Evolutionary conservation across 2,113 vertebrate species (phyloP).

Genomic region (Apteryx owenii): DNA sequence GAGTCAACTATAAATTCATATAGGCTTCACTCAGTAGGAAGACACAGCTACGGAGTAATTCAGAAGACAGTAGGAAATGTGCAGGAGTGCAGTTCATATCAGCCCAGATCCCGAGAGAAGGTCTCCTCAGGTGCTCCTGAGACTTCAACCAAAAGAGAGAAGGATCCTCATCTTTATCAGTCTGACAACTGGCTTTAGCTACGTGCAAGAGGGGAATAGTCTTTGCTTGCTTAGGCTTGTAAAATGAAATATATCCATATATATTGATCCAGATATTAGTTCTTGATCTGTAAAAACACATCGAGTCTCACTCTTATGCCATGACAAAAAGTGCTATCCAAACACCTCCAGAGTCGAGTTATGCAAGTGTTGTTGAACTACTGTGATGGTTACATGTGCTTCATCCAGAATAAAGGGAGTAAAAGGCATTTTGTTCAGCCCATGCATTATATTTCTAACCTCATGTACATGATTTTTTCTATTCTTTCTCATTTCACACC

Average conservation of each 20-base stretch:
- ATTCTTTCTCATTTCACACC: background rate
- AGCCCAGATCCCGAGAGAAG: background rate
- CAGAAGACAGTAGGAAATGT: background rate
- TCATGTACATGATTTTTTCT: background rate
- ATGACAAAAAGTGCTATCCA: background rate
- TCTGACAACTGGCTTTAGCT: rapidly evolving
- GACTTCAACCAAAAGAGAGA: background rate
- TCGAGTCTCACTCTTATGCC: rapidly evolving
- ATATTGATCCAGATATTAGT: rapidly evolving
- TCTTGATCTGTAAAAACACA: background rate
- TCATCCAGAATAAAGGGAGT: background rate
- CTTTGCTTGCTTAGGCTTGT: rapidly evolving
- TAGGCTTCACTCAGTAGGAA: background rate
- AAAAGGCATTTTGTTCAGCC: background rate
- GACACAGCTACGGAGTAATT: background rate
- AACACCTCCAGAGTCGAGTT: rapidly evolving
- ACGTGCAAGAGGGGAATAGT: rapidly evolving
- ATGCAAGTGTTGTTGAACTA: background rate
- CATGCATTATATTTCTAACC: rapidly evolving
- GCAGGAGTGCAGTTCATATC: background rate
- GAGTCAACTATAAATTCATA: background rate
- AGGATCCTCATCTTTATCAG: rapidly evolving
- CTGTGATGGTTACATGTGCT: rapidly evolving
- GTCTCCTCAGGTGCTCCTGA: background rate
- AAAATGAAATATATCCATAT: rapidly evolving